A percentile compares a stretch with the other conserved stretches of the same genome.
Evolutionary conservation across 1,140 invertebrate genomes (phyloP).

Genomic region (Galleria mellonella): DNA sequence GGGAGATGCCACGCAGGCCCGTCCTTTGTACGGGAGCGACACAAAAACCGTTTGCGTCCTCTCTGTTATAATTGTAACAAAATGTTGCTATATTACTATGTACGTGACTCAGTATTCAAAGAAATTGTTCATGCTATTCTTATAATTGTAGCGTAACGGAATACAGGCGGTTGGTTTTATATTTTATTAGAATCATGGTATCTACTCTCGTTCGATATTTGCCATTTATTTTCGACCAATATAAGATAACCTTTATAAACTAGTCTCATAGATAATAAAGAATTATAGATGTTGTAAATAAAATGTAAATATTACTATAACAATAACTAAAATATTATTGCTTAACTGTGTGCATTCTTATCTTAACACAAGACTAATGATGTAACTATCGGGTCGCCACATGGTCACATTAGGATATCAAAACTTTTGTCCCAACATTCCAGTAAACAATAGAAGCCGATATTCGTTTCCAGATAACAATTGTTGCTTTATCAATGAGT

Average conservation of each 20-base stretch:
- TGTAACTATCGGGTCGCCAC: too few species aligned
- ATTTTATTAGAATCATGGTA: too few species aligned
- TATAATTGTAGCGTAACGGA: conserved; percentile 1
- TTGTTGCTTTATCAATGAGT: conserved; percentile 42
- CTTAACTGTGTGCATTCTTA: too few species aligned
- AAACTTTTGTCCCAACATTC: background rate
- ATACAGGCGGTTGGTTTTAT: background rate
- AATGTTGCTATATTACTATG: conserved; percentile 31
- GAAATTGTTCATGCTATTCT: conserved; percentile 4
- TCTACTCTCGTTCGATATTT: too few species aligned
- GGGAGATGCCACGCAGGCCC: conserved; percentile 31
- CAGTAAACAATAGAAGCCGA: conserved; percentile 15
- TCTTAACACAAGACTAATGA: background rate
- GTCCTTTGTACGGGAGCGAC: conserved; percentile 35
- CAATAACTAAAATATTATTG: too few species aligned
- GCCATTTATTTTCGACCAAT: too few species aligned
- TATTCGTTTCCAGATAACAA: conserved; percentile 24
- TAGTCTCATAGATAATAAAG: too few species aligned
- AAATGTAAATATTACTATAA: too few species aligned
- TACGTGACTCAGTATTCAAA: conserved; percentile 40
- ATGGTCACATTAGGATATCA: too few species aligned
- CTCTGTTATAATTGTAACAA: conserved; percentile 51
- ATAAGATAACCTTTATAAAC: too few species aligned
- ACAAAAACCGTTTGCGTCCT: conserved; percentile 43
- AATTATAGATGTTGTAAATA: too few species aligned